phyloP scores from a whole-genome alignment of 37 sponge, comb jelly and placozoan species.

The Oopsacas minuta region DNA sequence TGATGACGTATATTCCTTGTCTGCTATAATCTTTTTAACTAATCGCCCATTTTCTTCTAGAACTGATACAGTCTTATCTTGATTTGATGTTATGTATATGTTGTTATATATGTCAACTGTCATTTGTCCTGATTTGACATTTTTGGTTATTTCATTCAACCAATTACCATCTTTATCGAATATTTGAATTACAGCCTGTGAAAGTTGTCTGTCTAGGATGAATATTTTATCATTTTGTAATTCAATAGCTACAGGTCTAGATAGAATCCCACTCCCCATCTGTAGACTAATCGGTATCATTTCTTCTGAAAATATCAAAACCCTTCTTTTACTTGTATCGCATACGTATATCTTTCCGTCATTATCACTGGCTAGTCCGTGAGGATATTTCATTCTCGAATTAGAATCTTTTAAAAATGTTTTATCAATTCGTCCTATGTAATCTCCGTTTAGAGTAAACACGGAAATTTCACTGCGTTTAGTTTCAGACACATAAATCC shows the following conservation, averaged over 20 bases:
- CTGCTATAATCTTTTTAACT: not conserved
- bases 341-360: not conserved
- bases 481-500: not conserved
- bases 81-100: not conserved
- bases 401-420: not conserved
- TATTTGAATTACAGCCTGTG: not conserved
- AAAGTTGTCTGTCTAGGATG: not conserved
- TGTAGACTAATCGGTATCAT: not conserved
- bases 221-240: not conserved
- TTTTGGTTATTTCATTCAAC: not conserved
- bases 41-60: not conserved
- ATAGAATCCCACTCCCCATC: not conserved
- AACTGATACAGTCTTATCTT: not conserved
- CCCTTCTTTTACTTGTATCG: not conserved
- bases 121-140: not conserved
- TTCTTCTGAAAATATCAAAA: not conserved
- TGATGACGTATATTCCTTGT: not conserved
- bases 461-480: not conserved
- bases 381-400: not conserved
- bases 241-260: not conserved
- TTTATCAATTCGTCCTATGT: constrained; percentile 7
- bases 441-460: not conserved
- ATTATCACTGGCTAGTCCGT: not conserved
- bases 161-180: not conserved
- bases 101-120: not conserved